Base-by-base conservation (phyloP, 2,888 invertebrate genomes). In the Drosophila planitibia region DNA sequence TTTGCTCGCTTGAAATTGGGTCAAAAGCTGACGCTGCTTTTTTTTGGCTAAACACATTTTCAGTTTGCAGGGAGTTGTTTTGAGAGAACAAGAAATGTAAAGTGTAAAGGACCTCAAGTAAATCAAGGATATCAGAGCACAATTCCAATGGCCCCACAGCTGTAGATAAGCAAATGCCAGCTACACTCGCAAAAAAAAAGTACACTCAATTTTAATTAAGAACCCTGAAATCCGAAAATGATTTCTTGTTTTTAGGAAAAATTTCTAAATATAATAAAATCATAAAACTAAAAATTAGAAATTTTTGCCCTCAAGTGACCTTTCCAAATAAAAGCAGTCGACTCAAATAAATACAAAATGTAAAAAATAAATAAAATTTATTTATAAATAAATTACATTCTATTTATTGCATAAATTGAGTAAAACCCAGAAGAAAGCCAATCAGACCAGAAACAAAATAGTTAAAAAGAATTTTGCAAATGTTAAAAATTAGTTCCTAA, bases 11-110 rank as follows among this genome's bases (percentile, higher is more conserved):
- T 44, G 35, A 68, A 89, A 87, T 75, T 79, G 76, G 88, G 90
- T 80, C 88, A 79, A 79, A 79, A 79, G 76, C 61, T 47, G 19
- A 19, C 25, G 39, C 61, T 68, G 79, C 70, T 75, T 60, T 74
- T 76, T 47, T 47, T 47, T 39, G 37, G 67, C 75, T 80, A 65
- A 82, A 62, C 74, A 67, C 72, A 74, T 71, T 85, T 74, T 57
- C 61, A 70, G 76, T 25, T 47, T 16, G 9, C 85, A 89, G 83
- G 91, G 90, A 82, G 86, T 66, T 70, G 63, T 33, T 71, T 25
- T 25, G 47, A 47, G 25, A 25, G 25, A 47, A 47, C 7, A 47
- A 47, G 4, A 47, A 9, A 47, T 16, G 7, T 22, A 16, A 14
- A 55, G 39, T 28, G 60, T 19, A 35, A 53, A 65, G 63, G 22